Base-by-base conservation (phyloP, 2,113 vertebrate species). In the Trichechus manatus region DNA sequence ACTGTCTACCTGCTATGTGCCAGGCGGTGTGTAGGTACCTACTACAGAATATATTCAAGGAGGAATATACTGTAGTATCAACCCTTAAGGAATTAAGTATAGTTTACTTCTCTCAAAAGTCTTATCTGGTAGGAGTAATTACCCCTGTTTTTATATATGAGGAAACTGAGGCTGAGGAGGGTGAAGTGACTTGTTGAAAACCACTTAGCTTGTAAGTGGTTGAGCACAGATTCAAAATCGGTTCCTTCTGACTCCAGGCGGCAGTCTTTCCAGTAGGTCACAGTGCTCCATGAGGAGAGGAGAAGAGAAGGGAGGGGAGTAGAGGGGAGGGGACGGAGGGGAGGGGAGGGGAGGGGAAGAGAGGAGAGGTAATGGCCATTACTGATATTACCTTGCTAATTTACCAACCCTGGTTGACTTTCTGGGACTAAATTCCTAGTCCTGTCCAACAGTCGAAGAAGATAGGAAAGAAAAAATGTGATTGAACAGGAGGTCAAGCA, bases 161-260 rank as follows among this genome's bases (percentile, higher is more conserved):
- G 36, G 68, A 96, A 94, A 87, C 78, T 66, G 74, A 94, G 72
- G 36, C 74, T 85, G 89, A 56, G 53, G 15, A 56, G 13, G 53
- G 53, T 56, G 15, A 92, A 68, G 47, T 83, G 47, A 87, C 88
- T 87, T 94, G 81, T 77, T 64, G 72, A 93, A 91, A 97, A 59
- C 47, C 78, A 83, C 83, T 93, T 64, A 89, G 42, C 79, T 87
- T 39, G 13, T 59, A 47, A 87, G 31, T 59, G 56, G 19, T 74
- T 89, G 59, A 91, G 75, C 80, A 90, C 85, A 90, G 66, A 88
- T 79, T 96, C 72, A 53, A 42, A 90, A 84, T 96, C 63, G 87
- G 23, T 87, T 95, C 42, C 27, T 9, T 70, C n/a, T 79, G 59
- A 90, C 53, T 93, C 19, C 47, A 84, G 33, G 6, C 2, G 10